phyloP scores from a whole-genome alignment of 2,888 invertebrate species.

The Pandemis cinnamomeana region DNA sequence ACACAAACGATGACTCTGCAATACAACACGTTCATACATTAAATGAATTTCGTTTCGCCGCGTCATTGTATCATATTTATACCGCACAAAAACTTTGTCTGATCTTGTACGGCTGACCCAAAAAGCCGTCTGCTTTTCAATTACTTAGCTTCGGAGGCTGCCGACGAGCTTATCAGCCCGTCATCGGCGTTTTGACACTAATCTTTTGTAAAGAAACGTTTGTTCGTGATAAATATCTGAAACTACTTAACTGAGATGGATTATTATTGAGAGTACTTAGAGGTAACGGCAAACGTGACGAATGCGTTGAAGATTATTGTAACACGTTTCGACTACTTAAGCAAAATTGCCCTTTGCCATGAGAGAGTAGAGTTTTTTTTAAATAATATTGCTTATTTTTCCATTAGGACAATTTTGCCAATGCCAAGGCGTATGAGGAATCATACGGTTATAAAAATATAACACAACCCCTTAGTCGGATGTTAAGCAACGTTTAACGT shows the following conservation, averaged over 20 bases:
- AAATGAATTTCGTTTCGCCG: slow-evolving; percentile 55
- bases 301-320: slow-evolving; percentile 16
- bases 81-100: slow-evolving; percentile 50
- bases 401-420: too few species aligned
- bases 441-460: too few species aligned
- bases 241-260: slow-evolving; percentile 17
- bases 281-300: slow-evolving; percentile 24
- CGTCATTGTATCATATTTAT: slow-evolving; percentile 58
- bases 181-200: slow-evolving; percentile 36
- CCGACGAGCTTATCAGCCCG: slow-evolving; percentile 42
- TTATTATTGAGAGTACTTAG: slow-evolving; percentile 28
- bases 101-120: slow-evolving; percentile 57
- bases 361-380: not conserved
- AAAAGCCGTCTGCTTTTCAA: slow-evolving; percentile 45
- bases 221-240: slow-evolving; percentile 17
- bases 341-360: not conserved
- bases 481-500: too few species aligned
- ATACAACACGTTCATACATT: slow-evolving; percentile 45
- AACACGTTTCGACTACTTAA: not conserved
- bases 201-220: slow-evolving; percentile 30
- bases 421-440: too few species aligned
- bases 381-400: too few species aligned
- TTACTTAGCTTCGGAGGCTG: slow-evolving; percentile 42
- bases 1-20: slow-evolving; percentile 64
- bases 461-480: too few species aligned